phyloP scores from a whole-genome alignment of 2,113 vertebrate genomes.

The Canis aureus region DNA sequence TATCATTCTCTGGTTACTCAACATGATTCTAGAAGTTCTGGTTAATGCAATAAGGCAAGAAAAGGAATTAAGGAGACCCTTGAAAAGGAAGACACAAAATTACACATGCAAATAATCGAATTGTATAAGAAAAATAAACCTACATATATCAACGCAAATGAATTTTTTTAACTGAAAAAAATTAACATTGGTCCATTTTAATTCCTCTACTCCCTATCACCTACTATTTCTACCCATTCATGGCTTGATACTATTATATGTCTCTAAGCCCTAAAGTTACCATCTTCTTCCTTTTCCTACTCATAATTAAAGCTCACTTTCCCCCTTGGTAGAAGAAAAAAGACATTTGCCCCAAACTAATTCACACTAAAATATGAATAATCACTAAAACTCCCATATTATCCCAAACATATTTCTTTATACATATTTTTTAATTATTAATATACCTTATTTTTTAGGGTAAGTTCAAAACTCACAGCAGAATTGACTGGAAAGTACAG shows the following conservation, averaged over 20 bases:
- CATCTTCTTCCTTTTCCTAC: not conserved
- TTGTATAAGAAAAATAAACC: not conserved
- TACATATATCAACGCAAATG: not conserved
- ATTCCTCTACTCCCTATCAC: not conserved
- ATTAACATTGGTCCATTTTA: not conserved
- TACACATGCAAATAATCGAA: not conserved
- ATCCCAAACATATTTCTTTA: not conserved
- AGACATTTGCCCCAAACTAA: not conserved
- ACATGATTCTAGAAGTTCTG: constrained; percentile 19
- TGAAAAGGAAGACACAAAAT: constrained; percentile 24
- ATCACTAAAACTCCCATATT: not conserved
- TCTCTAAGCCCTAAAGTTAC: not conserved
- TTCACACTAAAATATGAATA: not conserved
- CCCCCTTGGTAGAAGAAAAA: not conserved
- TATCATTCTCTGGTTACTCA: not conserved
- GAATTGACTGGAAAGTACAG: not conserved
- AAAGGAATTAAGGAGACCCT: not conserved
- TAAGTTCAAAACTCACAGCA: not conserved
- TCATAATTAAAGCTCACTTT: not conserved
- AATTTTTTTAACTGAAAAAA: not conserved
- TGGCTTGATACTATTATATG: not conserved
- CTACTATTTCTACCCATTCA: not conserved
- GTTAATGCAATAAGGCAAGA: not conserved
- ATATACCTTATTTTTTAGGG: not conserved
- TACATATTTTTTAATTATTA: not conserved